phyloP scores from a whole-genome alignment of 2,113 vertebrate species.

The Vulpes vulpes region DNA sequence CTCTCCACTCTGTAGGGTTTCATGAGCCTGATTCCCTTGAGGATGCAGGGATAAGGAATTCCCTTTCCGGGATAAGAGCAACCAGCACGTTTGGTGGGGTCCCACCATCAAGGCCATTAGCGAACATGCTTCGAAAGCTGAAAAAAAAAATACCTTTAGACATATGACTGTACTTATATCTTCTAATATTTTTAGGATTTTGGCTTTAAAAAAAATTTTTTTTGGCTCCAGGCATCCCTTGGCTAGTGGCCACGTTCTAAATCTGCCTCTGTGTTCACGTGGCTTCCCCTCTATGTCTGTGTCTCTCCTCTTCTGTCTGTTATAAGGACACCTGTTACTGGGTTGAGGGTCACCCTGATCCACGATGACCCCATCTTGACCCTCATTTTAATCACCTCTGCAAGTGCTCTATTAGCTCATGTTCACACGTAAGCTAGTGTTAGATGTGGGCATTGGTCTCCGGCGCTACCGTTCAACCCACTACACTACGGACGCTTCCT shows the following conservation, averaged over 20 bases:
- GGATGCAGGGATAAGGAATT: too few species aligned
- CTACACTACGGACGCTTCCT: not conserved
- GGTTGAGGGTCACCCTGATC: too few species aligned
- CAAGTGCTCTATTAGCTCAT: not conserved
- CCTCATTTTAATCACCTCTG: not conserved
- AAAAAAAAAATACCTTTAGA: too few species aligned
- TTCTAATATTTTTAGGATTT: not conserved
- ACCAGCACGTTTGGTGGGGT: not conserved
- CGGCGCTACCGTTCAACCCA: not conserved
- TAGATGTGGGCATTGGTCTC: not conserved
- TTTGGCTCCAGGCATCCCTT: not conserved
- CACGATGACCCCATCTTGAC: not conserved
- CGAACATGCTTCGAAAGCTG: not conserved
- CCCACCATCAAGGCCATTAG: not conserved
- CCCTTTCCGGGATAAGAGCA: not conserved
- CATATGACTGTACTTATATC: too few species aligned
- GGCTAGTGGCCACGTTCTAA: not conserved
- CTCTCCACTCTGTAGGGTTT: not conserved
- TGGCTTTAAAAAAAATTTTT: not conserved
- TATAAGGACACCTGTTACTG: not conserved
- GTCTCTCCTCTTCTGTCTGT: not conserved
- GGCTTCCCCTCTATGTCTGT: not conserved
- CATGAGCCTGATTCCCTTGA: not conserved
- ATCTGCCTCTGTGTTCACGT: accelerated
- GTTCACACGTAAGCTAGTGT: not conserved